Evolutionary conservation across 2,888 invertebrate genomes (phyloP), one percentile per base, ranked within the genome.

Genomic region (Mamestra brassicae): DNA sequence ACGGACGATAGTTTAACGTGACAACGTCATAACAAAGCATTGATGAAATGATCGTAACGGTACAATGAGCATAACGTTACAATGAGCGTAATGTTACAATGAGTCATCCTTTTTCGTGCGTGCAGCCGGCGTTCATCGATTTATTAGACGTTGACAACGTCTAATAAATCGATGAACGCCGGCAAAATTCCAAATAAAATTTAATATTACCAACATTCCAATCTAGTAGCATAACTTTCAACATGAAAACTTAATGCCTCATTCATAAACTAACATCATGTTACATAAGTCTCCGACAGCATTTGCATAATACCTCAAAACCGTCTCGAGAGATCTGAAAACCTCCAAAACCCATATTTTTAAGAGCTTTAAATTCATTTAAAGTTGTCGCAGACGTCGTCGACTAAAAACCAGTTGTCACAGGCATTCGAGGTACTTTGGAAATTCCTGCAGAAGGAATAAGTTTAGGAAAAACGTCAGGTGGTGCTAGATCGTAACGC

Each of bases 361-460:
- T 69, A 71, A 70, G 15, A 61, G 71, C 58, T 66, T 66, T 73
- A 71, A 81, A 76, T 69, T 69, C 71, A 74, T 76, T 81, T 69
- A 57, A 85, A 67, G 45, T 26, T 72, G 62, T 76, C 68, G 17
- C 58, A 69, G 54, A 54, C 10, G 65, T 57, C 63, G 71, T 67
- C 82, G 57, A 62, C n/a, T 63, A 74, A 85, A 85, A 76, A 78
- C 82, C 54, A 79, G 85, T 74, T 74, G 82, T 83, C 85, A 72
- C 66, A 65, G 65, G 45, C 72, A 85, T 81, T 81, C 67, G 42
- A 70, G 69, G 38, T 54, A 55, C 73, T 84, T 81, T 77, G 70
- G 57, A 72, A 73, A 78, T 81, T 78, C 55, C n/a, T 54, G 45
- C 0, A 62, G 54, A 45, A 74, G 66, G 71, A 72, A 81, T 77